phyloP scores from a whole-genome alignment of 1,140 invertebrate species.

The Heliconius himera region DNA sequence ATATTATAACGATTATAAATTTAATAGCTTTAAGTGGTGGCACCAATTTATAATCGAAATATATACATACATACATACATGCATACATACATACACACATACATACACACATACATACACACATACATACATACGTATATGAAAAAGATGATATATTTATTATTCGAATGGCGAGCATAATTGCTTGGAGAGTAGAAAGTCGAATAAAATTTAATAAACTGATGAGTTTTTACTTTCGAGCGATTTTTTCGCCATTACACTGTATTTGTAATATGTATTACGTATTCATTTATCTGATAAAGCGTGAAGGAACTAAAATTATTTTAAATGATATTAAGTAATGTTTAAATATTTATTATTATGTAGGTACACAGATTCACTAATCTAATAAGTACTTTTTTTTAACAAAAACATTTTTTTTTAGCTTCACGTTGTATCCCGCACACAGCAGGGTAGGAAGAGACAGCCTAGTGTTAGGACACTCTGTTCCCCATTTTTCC shows the following conservation, averaged over 20 bases:
- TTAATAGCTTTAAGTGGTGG: neutral
- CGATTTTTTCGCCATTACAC: neutral
- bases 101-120: neutral
- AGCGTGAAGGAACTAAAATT: neutral
- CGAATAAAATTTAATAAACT: conserved; percentile 26
- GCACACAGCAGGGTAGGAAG: too few species aligned
- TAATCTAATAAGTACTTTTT: too few species aligned
- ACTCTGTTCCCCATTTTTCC: too few species aligned
- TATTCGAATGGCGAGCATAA: conserved; percentile 24
- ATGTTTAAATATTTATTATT: neutral
- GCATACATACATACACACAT: neutral
- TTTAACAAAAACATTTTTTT: too few species aligned
- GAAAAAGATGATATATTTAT: conserved; percentile 19
- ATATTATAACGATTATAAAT: neutral
- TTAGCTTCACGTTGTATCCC: too few species aligned
- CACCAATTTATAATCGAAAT: neutral
- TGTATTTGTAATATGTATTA: neutral
- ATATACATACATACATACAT: neutral
- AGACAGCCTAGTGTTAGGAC: too few species aligned
- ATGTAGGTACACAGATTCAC: neutral
- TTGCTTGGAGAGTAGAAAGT: conserved; percentile 30
- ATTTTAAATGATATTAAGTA: neutral
- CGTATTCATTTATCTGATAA: neutral
- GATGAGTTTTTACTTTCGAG: conserved; percentile 26
- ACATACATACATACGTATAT: neutral